Evolutionary conservation across 2,113 vertebrate species (phyloP).

Genomic region (Clarias macrocephalus): DNA sequence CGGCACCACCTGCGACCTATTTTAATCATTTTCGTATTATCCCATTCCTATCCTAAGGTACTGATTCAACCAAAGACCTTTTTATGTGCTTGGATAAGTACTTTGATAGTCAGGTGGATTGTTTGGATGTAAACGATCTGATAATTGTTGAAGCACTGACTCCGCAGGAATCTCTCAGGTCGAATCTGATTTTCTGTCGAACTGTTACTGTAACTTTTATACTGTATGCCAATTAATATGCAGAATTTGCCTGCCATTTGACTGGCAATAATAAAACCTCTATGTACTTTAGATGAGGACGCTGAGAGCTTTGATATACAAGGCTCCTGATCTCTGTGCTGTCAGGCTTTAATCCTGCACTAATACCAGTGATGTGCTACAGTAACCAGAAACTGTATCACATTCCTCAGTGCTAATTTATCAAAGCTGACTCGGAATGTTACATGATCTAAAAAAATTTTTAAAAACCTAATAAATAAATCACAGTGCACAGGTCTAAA

Average conservation of each 20-base stretch:
- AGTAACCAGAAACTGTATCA: constrained; percentile 23
- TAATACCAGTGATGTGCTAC: not conserved
- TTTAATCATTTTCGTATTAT: not conserved
- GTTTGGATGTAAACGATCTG: not conserved
- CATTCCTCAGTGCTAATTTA: constrained; percentile 17
- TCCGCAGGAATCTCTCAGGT: not conserved
- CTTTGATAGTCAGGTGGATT: not conserved
- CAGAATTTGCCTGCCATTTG: not conserved
- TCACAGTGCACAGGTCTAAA: not conserved
- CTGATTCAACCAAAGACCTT: too few relatives aligned
- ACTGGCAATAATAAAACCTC: too few relatives aligned
- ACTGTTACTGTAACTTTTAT: not conserved
- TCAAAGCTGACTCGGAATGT: not conserved
- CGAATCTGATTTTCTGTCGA: not conserved
- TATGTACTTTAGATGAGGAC: not conserved
- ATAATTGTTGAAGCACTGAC: not conserved
- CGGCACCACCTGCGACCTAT: constrained; percentile 26
- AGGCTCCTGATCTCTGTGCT: not conserved
- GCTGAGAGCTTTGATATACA: not conserved
- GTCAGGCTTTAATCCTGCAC: constrained; percentile 4
- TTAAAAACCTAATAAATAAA: too few relatives aligned
- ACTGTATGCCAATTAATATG: not conserved
- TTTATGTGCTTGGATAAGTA: not conserved
- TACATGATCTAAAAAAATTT: constrained; percentile 12
- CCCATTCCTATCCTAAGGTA: not conserved